Evolutionary conservation across 1,140 invertebrate species (phyloP), one percentile per base, ranked within the genome.

Genomic region (Drosophila busckii): DNA sequence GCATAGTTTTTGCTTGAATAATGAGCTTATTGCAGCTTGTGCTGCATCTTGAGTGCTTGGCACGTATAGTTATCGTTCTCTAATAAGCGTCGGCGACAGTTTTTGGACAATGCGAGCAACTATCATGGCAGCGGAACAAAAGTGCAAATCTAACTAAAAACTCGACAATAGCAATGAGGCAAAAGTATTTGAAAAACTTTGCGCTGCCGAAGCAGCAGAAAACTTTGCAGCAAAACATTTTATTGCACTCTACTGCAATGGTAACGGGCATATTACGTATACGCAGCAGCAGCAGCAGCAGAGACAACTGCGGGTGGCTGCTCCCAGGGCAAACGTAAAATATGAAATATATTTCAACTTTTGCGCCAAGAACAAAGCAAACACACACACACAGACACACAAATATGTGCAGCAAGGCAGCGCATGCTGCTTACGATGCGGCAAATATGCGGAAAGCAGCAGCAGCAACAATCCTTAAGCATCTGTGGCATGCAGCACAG

Each of bases 341-440:
- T 82, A 80, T 80, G 75, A 80, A 82, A 80, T 82, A 82, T 80
- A 75, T 75, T 80, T 82, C 55, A 80, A 75, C 75, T 80, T 80
- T 73, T 66, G 66, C 56, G 49, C 71, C 28, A 45, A 20, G 46
- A 42, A 20, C 22, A 46, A 61, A 62, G 68, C 31, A 56, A 20
- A 44, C 34, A 48, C 9, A 48, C 15, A 48, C 20, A 73, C 31
- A 56, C 25, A 44, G 35, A 48, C 9, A 48, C 15, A 48, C 20
- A 82, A 80, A 82, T 82, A 75, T 69, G 64, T 80, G 75, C 45
- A 49, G 75, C 75, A 78, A 16, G 12, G 19, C 22, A 20, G 28
- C 25, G 41, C 28, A 19, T 38, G 31, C 37, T 50, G 25, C 16
- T 49, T 12, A 0, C 10, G 44, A 20, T 5, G 34, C 19, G 42